Conservation (phyloP, 2,113 vertebrate genomes). For the Beaufortia kweichowensis region DNA sequence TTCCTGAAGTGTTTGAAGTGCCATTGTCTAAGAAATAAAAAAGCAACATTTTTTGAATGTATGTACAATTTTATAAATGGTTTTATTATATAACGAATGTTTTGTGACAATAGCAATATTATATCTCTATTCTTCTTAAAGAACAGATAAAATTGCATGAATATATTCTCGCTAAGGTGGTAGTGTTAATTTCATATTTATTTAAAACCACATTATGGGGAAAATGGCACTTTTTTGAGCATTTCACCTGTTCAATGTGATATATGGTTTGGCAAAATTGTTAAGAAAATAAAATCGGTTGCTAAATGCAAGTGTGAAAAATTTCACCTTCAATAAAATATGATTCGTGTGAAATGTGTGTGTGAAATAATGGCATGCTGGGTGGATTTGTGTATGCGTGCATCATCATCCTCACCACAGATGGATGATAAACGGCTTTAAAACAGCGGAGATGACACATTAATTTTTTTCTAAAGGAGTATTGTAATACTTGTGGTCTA, state of each 20-base stretch:
- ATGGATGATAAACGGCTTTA: conserved; percentile 20
- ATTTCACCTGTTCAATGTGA: neutral
- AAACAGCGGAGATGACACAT: conserved; percentile 40
- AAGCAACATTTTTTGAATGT: neutral
- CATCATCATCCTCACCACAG: conserved; percentile 38
- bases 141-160: no score
- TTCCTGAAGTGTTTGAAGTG: conserved; percentile 6
- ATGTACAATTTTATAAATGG: neutral
- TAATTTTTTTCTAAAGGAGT: conserved; percentile 42
- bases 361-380: neutral
- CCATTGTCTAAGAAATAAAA: neutral
- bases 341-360: neutral
- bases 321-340: conserved; percentile 3
- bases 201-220: neutral
- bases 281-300: conserved; percentile 6
- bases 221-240: conserved; percentile 2
- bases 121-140: no score
- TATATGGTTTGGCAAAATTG: neutral
- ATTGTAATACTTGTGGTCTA: conserved; percentile 43
- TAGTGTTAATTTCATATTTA: neutral
- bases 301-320: conserved; percentile 9
- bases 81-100: neutral
- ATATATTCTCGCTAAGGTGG: neutral
- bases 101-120: neutral
- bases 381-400: conserved; percentile 5